These are phyloP conservation scores for Quadroppia sp. DNA, from an alignment of 2,888 invertebrate genomes.

Conservation along the genomic window DNA sequence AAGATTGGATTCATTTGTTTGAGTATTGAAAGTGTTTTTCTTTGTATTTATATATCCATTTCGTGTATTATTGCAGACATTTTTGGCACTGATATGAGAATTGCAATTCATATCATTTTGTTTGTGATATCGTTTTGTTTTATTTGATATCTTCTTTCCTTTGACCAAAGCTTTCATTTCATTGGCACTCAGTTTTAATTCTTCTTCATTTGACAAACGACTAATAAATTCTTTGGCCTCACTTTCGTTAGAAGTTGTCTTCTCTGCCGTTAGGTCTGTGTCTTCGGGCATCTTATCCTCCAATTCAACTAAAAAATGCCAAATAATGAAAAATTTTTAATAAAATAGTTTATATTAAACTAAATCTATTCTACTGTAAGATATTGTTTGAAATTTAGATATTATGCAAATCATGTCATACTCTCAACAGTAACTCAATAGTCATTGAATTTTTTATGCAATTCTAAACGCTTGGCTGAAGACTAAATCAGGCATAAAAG, in stretches of 20 bases:
- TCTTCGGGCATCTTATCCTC: slow-evolving; percentile 26
- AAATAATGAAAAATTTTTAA: not conserved
- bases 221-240: too few species aligned
- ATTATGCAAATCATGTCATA: slow-evolving; percentile 27
- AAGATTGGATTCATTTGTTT: not conserved
- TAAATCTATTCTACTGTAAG: not conserved
- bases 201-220: not conserved
- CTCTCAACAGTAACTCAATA: not conserved
- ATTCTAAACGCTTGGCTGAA: slow-evolving; percentile 18
- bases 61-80: slow-evolving; percentile 32
- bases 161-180: slow-evolving; percentile 10
- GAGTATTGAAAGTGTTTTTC: slow-evolving; percentile 22
- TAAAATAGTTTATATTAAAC: not conserved
- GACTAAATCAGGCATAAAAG: slow-evolving; percentile 3
- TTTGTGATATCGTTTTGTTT: not conserved
- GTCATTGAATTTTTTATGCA: slow-evolving; percentile 24
- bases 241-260: too few species aligned
- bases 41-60: slow-evolving; percentile 40
- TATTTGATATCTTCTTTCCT: slow-evolving; percentile 5
- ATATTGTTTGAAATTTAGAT: slow-evolving; percentile 12
- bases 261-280: not conserved
- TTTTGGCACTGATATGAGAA: slow-evolving; percentile 27
- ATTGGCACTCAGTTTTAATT: slow-evolving; percentile 1
- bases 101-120: slow-evolving; percentile 14
- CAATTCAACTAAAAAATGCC: slow-evolving; percentile 16